phyloP scores from a whole-genome alignment of 2,113 vertebrate species.

The Barnardius zonarius region DNA sequence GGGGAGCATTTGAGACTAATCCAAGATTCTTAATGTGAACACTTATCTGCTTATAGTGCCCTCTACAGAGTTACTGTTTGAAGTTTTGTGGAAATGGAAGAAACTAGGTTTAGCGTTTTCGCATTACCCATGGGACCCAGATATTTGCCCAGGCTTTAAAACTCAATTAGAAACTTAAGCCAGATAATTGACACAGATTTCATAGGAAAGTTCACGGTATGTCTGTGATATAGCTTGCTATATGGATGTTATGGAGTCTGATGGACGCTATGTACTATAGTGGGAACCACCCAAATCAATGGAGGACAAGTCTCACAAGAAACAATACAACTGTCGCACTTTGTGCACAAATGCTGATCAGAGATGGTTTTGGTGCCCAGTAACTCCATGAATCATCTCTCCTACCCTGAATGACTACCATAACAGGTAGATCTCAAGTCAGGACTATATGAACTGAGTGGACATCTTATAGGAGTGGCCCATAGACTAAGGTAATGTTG shows the following conservation, averaged over 20 bases:
- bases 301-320: neutral
- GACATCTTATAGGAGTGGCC: neutral
- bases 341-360: neutral
- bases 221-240: neutral
- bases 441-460: neutral
- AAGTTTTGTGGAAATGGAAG: neutral
- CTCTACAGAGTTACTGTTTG: neutral
- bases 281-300: neutral
- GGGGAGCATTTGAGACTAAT: neutral
- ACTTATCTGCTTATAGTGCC: neutral
- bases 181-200: neutral
- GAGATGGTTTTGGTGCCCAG: neutral
- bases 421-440: neutral
- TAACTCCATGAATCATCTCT: accelerated
- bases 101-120: neutral
- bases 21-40: neutral
- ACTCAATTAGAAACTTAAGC: neutral
- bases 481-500: neutral
- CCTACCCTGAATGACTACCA: neutral
- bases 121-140: neutral
- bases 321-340: neutral
- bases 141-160: neutral
- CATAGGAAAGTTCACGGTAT: neutral
- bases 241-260: neutral
- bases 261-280: neutral